Conservation (phyloP, 1,140 invertebrate genomes). For the Bombus cullumanus region DNA sequence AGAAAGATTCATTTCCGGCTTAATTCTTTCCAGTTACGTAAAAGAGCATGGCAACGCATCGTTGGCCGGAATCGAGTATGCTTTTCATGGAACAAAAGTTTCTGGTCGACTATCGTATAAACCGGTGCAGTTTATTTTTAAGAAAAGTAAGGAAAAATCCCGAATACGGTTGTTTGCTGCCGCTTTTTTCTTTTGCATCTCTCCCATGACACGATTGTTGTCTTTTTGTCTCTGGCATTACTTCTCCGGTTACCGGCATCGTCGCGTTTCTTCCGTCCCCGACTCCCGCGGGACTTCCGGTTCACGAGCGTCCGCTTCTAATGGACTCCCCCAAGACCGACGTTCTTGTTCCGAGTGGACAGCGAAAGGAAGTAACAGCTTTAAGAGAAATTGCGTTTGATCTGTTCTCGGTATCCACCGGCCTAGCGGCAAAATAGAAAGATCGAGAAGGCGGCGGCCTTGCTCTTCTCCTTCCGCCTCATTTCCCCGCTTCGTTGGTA, state of each 20-base stretch:
- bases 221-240: constrained; percentile 39
- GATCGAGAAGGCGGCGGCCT: background rate
- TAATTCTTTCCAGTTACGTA: constrained; percentile 14
- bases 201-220: background rate
- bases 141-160: constrained; percentile 2
- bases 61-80: no score
- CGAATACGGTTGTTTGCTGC: constrained; percentile 43
- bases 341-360: constrained; percentile 60
- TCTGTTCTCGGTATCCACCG: constrained; percentile 46
- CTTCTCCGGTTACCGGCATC: constrained; percentile 36
- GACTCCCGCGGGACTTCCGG: constrained; percentile 70
- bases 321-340: constrained; percentile 66
- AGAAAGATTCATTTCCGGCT: constrained; percentile 20
- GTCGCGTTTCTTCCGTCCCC: constrained; percentile 50
- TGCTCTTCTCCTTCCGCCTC: background rate
- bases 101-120: background rate
- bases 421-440: constrained; percentile 2
- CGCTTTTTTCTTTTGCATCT: background rate
- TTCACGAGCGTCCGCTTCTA: constrained; percentile 64
- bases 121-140: background rate
- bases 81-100: background rate
- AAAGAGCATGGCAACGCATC: background rate
- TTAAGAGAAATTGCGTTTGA: constrained; percentile 74
- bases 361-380: constrained; percentile 66
- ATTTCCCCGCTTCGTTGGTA: constrained; percentile 45